These are phyloP conservation scores for Cinclus mexicanus DNA, from an alignment of 2,113 vertebrate genomes.

Conservation along the genomic window DNA sequence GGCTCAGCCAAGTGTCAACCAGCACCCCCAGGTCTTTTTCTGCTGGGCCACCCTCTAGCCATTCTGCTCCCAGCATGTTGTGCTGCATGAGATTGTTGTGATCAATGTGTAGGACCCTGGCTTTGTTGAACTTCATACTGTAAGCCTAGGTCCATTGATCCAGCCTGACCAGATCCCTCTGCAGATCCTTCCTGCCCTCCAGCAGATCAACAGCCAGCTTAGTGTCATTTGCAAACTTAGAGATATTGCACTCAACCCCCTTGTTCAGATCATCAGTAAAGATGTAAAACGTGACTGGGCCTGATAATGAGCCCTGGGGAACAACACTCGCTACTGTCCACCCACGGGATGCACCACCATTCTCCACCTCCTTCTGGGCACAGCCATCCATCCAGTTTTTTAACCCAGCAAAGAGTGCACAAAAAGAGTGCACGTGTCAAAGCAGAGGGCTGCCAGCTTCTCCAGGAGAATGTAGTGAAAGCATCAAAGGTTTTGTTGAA, in stretches of 20 bases:
- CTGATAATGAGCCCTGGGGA: not conserved
- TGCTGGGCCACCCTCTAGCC: no score
- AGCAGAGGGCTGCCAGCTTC: not conserved
- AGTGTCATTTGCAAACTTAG: not conserved
- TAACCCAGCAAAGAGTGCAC: not conserved
- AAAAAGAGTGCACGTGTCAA: rapidly evolving
- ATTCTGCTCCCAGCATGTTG: not conserved
- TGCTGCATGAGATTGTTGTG: not conserved
- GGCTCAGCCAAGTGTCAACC: not conserved
- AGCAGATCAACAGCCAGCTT: not conserved
- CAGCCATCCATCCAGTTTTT: not conserved
- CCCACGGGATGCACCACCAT: not conserved
- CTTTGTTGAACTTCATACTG: not conserved
- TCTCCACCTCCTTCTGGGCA: not conserved
- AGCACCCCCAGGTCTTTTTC: not conserved
- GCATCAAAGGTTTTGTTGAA: not conserved
- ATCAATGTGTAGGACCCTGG: not conserved
- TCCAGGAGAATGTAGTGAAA: no score
- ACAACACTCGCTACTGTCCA: rapidly evolving
- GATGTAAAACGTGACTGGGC: not conserved
- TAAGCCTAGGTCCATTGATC: not conserved
- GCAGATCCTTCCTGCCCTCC: not conserved
- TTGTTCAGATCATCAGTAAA: not conserved
- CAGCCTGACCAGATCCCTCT: not conserved
- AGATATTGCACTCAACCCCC: not conserved